phyloP scores from a whole-genome alignment of 1,140 invertebrate genomes.

The Drosophila burlai region DNA sequence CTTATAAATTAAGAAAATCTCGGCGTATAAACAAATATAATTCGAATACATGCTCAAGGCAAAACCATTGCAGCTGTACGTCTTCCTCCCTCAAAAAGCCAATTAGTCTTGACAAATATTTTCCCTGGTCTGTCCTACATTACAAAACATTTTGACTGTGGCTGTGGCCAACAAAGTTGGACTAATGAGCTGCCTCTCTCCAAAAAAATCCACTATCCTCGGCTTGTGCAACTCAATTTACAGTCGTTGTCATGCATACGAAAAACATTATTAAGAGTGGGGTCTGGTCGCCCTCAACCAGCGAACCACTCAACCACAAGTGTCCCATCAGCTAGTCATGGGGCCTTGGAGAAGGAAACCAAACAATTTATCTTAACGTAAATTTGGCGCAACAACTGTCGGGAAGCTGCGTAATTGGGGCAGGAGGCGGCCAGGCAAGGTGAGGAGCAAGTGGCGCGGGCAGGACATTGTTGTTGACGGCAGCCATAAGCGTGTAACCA shows the following conservation, averaged over 20 bases:
- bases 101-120: constrained; percentile 45
- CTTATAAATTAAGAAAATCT: neutral
- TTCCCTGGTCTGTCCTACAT: constrained; percentile 14
- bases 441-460: neutral
- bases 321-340: constrained; percentile 43
- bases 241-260: constrained; percentile 61
- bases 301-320: constrained; percentile 44
- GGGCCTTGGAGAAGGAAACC: constrained; percentile 30
- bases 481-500: constrained; percentile 62
- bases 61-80: neutral
- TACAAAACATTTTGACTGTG: constrained; percentile 37
- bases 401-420: constrained; percentile 50
- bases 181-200: constrained; percentile 49
- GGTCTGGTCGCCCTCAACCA: neutral
- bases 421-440: neutral
- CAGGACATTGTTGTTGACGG: constrained; percentile 47
- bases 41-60: neutral
- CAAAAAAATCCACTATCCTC: constrained; percentile 9
- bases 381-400: constrained; percentile 64
- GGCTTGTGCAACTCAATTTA: constrained; percentile 45
- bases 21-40: neutral
- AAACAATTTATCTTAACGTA: constrained; percentile 61
- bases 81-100: neutral
- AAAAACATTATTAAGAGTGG: constrained; percentile 55
- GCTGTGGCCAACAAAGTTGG: constrained; percentile 22